Conservation (phyloP, 2,888 invertebrate genomes). For the Drosophila demipolita region DNA sequence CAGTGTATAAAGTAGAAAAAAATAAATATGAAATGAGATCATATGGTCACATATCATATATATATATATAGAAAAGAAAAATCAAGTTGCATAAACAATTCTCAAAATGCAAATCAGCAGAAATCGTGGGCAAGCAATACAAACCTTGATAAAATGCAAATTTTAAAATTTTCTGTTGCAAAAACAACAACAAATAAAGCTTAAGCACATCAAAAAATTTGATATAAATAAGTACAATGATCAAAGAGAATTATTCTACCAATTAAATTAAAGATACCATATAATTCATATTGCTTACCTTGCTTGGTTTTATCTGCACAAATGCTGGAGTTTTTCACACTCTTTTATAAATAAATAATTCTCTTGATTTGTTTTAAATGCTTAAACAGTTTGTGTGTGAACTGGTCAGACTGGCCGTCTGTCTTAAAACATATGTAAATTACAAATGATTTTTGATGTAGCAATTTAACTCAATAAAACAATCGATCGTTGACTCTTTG, state of each 20-base stretch:
- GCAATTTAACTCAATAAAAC: conserved; percentile 52
- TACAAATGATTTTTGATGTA: conserved; percentile 8
- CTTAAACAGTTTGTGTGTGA: neutral
- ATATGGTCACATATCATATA: neutral
- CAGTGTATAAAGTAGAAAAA: neutral
- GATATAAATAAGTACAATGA: neutral
- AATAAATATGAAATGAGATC: conserved; percentile 9
- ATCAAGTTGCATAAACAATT: conserved; percentile 20
- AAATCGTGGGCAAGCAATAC: conserved; percentile 36
- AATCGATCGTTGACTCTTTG: conserved; percentile 25
- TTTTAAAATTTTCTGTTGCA: conserved; percentile 32
- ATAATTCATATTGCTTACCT: neutral
- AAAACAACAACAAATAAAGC: conserved; percentile 1
- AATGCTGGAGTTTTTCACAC: neutral
- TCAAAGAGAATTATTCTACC: neutral
- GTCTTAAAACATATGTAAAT: conserved; percentile 14
- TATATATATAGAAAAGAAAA: neutral
- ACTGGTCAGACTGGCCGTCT: too few relatives aligned
- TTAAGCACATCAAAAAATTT: neutral
- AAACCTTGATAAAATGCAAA: conserved; percentile 44
- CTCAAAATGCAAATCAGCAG: conserved; percentile 55
- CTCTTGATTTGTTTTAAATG: neutral
- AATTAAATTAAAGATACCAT: too few relatives aligned
- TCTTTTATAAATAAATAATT: neutral
- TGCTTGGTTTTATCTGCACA: neutral